Evolutionary conservation across 2,888 invertebrate species (phyloP).

Genomic region (Caenorhabditis parvicauda): DNA sequence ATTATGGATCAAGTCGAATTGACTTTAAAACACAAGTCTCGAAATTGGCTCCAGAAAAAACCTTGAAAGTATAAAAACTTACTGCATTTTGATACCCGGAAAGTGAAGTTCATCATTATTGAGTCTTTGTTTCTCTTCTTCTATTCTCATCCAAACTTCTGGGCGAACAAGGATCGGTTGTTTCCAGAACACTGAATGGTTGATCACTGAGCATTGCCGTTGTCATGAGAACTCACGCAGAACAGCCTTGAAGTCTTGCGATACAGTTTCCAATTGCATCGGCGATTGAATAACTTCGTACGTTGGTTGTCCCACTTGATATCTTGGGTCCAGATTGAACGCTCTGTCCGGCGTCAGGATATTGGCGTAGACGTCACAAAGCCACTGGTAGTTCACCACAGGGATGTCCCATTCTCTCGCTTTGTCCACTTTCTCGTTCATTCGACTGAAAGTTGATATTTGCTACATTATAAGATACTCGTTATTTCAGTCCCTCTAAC

Average conservation of each 20-base stretch:
- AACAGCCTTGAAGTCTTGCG: not conserved
- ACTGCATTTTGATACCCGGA: slow-evolving; percentile 42
- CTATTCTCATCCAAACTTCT: slow-evolving; percentile 26
- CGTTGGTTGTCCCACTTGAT: slow-evolving; percentile 13
- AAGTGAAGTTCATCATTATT: slow-evolving; percentile 35
- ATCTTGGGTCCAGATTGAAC: slow-evolving; percentile 16
- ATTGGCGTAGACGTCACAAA: slow-evolving; percentile 48
- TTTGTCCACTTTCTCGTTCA: slow-evolving; percentile 82
- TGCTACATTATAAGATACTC: not conserved
- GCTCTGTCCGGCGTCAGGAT: no score
- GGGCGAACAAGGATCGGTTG: slow-evolving; percentile 29
- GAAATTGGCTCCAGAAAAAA: slow-evolving; percentile 3
- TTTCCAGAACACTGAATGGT: slow-evolving; percentile 47
- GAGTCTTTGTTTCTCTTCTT: slow-evolving; percentile 17
- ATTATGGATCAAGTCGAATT: not conserved
- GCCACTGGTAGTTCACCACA: slow-evolving; percentile 73
- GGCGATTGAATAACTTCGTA: slow-evolving; percentile 8
- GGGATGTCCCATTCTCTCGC: slow-evolving; percentile 89
- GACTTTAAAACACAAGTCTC: not conserved
- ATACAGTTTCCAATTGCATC: slow-evolving; percentile 6
- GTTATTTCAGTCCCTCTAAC: not conserved
- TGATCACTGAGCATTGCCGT: not conserved
- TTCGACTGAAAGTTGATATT: not conserved
- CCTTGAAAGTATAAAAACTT: slow-evolving; percentile 4
- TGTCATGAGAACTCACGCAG: not conserved